These are phyloP conservation scores for Onychorhynchus coronatus DNA, from an alignment of 2,113 vertebrate genomes.

Conservation along the genomic window DNA sequence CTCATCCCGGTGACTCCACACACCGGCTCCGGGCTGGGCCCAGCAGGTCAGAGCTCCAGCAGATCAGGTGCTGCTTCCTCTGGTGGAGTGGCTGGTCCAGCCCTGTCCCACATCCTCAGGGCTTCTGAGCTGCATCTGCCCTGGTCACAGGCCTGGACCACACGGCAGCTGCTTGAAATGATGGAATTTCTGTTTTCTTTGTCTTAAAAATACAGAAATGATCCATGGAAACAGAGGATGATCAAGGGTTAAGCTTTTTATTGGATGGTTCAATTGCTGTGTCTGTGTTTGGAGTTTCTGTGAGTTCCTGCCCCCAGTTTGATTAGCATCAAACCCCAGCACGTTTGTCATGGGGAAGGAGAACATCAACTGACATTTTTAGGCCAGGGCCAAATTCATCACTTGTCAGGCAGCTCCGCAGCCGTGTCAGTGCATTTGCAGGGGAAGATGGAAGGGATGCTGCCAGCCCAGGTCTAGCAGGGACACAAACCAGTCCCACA, in stretches of 20 bases:
- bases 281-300: neutral
- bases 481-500: neutral
- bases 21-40: neutral
- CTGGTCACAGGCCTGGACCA: neutral
- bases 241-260: neutral
- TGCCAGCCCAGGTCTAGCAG: neutral
- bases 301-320: neutral
- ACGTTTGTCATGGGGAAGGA: neutral
- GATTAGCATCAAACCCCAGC: neutral
- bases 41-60: neutral
- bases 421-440: neutral
- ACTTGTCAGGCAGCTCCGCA: neutral
- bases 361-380: neutral
- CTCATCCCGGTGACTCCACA: accelerated
- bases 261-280: neutral
- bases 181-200: neutral
- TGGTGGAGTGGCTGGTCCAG: accelerated
- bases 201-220: neutral
- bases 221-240: neutral
- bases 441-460: neutral
- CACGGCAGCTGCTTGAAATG: neutral
- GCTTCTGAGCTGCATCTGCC: neutral
- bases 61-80: neutral
- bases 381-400: conserved; percentile 27
- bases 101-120: too few species aligned